A percentile compares a stretch with the other conserved stretches of the same genome.
These are phyloP conservation scores for Microcebus murinus DNA, from an alignment of 2,113 vertebrate genomes.

Conservation along the genomic window DNA sequence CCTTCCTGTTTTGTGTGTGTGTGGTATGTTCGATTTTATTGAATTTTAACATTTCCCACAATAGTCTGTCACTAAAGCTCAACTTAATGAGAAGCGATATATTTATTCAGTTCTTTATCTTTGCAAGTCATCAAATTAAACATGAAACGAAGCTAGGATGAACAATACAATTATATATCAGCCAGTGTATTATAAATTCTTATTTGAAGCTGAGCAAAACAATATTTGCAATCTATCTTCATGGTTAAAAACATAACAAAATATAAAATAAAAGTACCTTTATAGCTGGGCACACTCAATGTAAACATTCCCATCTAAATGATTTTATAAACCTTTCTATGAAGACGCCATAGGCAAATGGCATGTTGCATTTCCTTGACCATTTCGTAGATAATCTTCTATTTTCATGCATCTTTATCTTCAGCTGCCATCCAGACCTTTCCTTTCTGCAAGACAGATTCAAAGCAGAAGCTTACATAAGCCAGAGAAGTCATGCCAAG, in stretches of 20 bases:
- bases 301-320: not conserved
- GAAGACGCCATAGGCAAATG: not conserved
- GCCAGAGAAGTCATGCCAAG: not conserved
- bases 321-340: not conserved
- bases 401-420: not conserved
- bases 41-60: not conserved
- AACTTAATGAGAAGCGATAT: not conserved
- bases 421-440: not conserved
- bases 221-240: not conserved
- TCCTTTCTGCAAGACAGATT: not conserved
- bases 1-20: too few species aligned
- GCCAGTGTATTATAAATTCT: conserved; percentile 3
- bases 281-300: not conserved
- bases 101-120: conserved; percentile 22
- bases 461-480: not conserved
- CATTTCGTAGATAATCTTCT: not conserved
- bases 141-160: not conserved
- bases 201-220: not conserved
- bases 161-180: not conserved
- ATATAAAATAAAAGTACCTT: not conserved
- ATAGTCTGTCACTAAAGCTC: not conserved
- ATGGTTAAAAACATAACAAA: not conserved
- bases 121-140: conserved; percentile 19
- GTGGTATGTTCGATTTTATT: not conserved
- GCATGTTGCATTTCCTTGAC: not conserved